These are phyloP conservation scores for Eptesicus fuscus DNA, from an alignment of 2,113 vertebrate genomes.

Conservation along the genomic window DNA sequence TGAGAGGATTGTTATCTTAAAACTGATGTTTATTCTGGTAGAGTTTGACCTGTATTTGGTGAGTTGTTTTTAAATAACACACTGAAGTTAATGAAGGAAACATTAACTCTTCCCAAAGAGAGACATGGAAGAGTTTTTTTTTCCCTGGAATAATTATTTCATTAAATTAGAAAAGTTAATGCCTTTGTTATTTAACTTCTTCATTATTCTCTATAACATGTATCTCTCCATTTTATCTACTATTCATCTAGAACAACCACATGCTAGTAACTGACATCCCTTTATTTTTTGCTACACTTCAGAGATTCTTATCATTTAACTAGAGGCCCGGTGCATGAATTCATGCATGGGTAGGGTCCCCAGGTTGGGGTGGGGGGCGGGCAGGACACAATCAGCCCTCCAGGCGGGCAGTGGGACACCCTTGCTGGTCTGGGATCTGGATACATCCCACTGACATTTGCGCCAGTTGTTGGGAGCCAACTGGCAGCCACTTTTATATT, in stretches of 20 bases:
- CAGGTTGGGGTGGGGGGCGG: not conserved
- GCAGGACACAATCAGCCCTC: no score
- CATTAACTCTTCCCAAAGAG: not conserved
- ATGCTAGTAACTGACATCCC: not conserved
- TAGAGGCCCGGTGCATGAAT: no score
- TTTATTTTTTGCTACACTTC: constrained; percentile 51
- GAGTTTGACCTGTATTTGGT: not conserved
- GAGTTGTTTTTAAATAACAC: not conserved
- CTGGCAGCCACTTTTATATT: no score
- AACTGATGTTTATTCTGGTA: not conserved
- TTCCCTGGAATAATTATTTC: not conserved
- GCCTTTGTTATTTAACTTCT: not conserved
- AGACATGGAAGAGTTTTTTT: not conserved
- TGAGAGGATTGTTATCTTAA: not conserved
- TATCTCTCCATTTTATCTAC: not conserved
- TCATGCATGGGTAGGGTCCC: no score
- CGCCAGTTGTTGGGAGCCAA: no score
- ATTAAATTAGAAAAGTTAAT: not conserved
- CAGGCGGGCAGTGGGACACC: no score
- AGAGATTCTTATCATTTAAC: constrained; percentile 77
- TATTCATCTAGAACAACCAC: constrained; percentile 45
- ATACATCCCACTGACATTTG: no score
- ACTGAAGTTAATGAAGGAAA: not conserved
- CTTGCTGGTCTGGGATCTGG: no score
- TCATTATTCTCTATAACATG: not conserved